phyloP scores from a whole-genome alignment of 2,888 invertebrate genomes.

The Apamea crenata region DNA sequence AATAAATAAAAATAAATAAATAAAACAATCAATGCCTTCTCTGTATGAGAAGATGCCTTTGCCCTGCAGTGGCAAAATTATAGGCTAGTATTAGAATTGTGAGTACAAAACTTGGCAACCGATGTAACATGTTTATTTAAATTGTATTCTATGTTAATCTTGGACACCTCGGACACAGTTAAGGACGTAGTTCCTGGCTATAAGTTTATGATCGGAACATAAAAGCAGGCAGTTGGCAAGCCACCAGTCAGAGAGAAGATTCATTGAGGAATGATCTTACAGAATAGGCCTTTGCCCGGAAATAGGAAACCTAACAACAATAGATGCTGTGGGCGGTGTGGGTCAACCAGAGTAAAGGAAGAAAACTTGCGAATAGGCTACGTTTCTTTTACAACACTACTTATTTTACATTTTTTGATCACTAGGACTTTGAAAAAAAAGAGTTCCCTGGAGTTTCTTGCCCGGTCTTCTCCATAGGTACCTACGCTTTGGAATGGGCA shows the following conservation, averaged over 20 bases:
- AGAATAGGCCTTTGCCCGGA: not conserved
- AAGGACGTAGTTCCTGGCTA: constrained; percentile 1
- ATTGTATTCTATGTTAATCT: constrained; percentile 14
- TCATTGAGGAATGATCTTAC: constrained; percentile 4
- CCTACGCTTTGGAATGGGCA: no score
- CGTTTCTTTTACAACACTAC: not conserved
- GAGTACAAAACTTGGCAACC: constrained; percentile 26
- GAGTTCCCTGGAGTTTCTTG: no score
- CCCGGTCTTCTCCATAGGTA: no score
- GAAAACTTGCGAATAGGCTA: not conserved
- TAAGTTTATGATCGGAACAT: constrained; percentile 25
- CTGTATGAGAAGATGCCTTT: not conserved
- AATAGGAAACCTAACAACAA: not conserved
- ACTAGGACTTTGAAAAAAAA: not conserved
- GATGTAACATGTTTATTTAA: not conserved
- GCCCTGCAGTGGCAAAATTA: not conserved
- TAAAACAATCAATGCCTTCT: no score
- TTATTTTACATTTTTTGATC: not conserved
- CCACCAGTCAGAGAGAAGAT: constrained; percentile 8
- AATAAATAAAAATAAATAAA: no score
- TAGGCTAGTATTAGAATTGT: not conserved
- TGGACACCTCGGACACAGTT: constrained; percentile 7
- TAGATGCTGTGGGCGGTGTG: no score
- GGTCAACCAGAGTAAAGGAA: not conserved
- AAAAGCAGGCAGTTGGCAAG: constrained; percentile 24